Percentiles rank a stretch among this genome's conserved stretches.
Evolutionary conservation across 1,140 invertebrate genomes (phyloP).

Genomic region (Temnothorax longispinosus): DNA sequence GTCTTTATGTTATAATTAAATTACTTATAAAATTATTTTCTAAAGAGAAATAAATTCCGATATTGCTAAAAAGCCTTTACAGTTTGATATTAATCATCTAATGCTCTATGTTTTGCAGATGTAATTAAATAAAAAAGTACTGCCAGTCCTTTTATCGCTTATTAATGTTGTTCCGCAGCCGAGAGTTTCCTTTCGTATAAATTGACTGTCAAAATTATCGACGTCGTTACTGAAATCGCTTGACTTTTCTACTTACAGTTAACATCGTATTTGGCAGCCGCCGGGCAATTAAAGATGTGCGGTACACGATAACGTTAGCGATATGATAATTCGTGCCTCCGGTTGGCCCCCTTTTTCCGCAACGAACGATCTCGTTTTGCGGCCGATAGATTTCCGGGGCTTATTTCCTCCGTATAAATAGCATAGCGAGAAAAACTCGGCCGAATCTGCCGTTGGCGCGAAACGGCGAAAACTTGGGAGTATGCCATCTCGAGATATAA

Average conservation of each 20-base stretch:
- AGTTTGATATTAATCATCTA: not conserved
- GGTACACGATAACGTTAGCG: slow-evolving; percentile 4
- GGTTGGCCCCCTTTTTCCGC: not conserved
- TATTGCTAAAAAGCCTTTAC: not conserved
- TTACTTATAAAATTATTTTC: not conserved
- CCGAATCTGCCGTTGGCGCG: slow-evolving; percentile 67
- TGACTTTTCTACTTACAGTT: not conserved
- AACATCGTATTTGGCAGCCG: slow-evolving; percentile 13
- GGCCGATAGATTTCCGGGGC: slow-evolving; percentile 50
- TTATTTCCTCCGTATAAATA: slow-evolving; percentile 72
- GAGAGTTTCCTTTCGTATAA: not conserved
- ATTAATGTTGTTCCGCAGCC: slow-evolving; percentile 8
- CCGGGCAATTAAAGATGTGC: slow-evolving; percentile 35
- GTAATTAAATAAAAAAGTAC: not conserved
- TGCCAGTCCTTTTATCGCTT: not conserved
- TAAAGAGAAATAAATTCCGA: not conserved
- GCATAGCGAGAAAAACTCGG: slow-evolving; percentile 65
- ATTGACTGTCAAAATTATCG: slow-evolving; percentile 15
- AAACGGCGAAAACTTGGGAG: slow-evolving; percentile 69
- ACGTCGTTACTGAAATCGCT: not conserved
- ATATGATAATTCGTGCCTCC: slow-evolving; percentile 23
- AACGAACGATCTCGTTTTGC: slow-evolving; percentile 48
- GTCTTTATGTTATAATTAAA: not conserved
- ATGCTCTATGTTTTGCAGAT: not conserved
- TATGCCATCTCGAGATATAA: slow-evolving; percentile 72